Percentiles rank a stretch among this genome's conserved stretches.
These are phyloP conservation scores for Smutsia gigantea DNA, from an alignment of 2,797 vertebrate genomes.

Conservation along the genomic window DNA sequence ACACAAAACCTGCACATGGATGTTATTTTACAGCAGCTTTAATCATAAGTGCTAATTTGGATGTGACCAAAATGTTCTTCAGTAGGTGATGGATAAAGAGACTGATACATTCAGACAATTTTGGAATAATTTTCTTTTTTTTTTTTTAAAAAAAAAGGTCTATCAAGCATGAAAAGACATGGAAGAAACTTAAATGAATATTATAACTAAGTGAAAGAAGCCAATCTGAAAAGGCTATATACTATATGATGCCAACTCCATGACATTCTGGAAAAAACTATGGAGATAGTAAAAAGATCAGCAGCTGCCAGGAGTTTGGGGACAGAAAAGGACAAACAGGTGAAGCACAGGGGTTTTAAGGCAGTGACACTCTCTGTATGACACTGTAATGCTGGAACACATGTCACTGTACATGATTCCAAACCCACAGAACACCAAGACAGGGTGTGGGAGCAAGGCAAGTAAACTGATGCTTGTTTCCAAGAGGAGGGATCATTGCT, in stretches of 20 bases:
- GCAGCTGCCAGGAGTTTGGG: neutral
- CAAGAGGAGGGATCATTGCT: neutral
- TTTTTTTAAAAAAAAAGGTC: neutral
- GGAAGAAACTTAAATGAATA: neutral
- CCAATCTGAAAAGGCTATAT: neutral
- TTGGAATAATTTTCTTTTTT: neutral
- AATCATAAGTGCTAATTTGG: neutral
- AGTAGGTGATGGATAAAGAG: neutral
- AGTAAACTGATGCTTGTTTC: neutral
- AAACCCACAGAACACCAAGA: neutral
- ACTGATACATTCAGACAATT: neutral
- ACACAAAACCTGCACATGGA: neutral
- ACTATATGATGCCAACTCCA: neutral
- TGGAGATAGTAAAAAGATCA: neutral
- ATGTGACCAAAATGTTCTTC: neutral
- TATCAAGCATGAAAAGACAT: constrained; percentile 3
- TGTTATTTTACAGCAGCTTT: neutral
- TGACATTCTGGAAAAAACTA: neutral
- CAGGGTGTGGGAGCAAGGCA: neutral
- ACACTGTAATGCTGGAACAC: neutral
- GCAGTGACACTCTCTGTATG: neutral
- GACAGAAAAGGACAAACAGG: neutral
- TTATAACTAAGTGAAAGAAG: neutral
- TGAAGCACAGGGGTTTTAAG: neutral
- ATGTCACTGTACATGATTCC: neutral